These are phyloP conservation scores for Cataglyphis cursor DNA, from an alignment of 2,888 invertebrate species.

Conservation along the genomic window DNA sequence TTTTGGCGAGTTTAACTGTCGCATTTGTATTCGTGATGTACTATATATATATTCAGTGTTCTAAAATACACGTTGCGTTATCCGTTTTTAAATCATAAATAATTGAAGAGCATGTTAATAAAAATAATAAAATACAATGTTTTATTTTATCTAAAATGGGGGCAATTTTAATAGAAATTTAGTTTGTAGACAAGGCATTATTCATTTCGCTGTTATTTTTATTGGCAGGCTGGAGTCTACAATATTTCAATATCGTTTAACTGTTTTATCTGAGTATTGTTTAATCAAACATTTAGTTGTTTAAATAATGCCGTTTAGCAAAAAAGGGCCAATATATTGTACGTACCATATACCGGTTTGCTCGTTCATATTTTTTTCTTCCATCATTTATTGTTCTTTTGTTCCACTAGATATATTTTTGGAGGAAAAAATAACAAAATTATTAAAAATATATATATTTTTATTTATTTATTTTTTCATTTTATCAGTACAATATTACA, in stretches of 20 bases:
- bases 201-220: slow-evolving; percentile 20
- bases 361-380: slow-evolving; percentile 24
- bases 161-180: slow-evolving; percentile 37
- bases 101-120: too few species aligned
- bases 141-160: background rate
- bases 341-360: background rate
- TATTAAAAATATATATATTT: background rate
- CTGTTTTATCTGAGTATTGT: slow-evolving; percentile 30
- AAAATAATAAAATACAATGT: background rate
- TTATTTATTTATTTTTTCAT: background rate
- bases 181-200: background rate
- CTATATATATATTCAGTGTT: background rate
- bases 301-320: slow-evolving; percentile 39
- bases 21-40: background rate
- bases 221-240: background rate
- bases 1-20: slow-evolving; percentile 5
- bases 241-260: slow-evolving; percentile 7
- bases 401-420: background rate
- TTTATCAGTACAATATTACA: background rate
- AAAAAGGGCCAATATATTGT: slow-evolving; percentile 10
- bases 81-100: too few species aligned
- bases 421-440: background rate
- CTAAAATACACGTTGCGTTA: background rate
- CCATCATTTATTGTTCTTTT: slow-evolving; percentile 4
- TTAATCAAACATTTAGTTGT: slow-evolving; percentile 34